A percentile compares a stretch with the other conserved stretches of the same genome.
Conservation (phyloP, 1,140 invertebrate species). For the Aphelinus atriplicis region DNA sequence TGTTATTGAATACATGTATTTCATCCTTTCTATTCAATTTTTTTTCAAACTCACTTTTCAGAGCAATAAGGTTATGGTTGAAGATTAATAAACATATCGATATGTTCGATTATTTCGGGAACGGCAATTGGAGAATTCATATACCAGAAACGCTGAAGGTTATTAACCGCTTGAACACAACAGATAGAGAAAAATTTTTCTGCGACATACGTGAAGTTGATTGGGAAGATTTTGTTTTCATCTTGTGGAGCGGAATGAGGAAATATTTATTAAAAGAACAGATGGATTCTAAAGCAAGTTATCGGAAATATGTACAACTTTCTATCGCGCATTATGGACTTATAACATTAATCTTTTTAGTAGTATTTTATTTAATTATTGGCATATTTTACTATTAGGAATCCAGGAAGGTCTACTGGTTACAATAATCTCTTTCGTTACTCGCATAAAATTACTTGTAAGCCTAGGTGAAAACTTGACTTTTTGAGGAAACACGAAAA, state of each 20-base stretch:
- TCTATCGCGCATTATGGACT: background rate
- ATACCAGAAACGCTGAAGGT: conserved; percentile 66
- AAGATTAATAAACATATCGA: background rate
- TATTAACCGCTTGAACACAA: conserved; percentile 61
- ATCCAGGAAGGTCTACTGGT: too few species aligned
- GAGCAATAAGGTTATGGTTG: too few species aligned
- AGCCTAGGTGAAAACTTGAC: too few species aligned
- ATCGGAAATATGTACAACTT: background rate
- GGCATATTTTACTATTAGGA: too few species aligned
- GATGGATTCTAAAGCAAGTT: conserved; percentile 45
- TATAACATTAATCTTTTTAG: background rate
- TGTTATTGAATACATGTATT: too few species aligned
- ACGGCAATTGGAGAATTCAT: conserved; percentile 67
- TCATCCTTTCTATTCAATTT: too few species aligned
- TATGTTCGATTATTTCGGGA: conserved; percentile 57
- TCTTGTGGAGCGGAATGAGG: conserved; percentile 69
- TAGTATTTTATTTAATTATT: too few species aligned
- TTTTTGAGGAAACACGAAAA: too few species aligned
- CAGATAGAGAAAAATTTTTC: conserved; percentile 70
- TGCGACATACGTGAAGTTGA: conserved; percentile 69
- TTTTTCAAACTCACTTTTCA: too few species aligned
- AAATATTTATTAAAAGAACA: conserved; percentile 65
- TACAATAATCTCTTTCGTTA: too few species aligned
- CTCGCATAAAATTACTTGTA: too few species aligned
- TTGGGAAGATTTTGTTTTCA: conserved; percentile 70